phyloP scores from a whole-genome alignment of 2,797 vertebrate genomes.

The Ceryle rudis region DNA sequence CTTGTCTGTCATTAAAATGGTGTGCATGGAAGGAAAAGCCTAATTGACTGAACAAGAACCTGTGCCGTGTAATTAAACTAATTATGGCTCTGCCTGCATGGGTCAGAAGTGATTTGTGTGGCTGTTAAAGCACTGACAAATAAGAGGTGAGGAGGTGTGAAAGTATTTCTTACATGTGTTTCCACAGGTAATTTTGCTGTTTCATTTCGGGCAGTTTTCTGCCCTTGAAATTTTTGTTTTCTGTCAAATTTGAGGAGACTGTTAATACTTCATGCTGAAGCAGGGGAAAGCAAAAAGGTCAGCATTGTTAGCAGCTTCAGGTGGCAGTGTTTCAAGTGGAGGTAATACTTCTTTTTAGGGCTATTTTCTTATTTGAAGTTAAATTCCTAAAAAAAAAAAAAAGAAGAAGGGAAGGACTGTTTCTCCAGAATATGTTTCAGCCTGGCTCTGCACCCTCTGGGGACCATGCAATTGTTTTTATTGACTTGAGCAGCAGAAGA shows the following conservation, averaged over 20 bases:
- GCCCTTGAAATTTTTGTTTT: slow-evolving; percentile 2
- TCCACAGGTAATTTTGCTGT: background rate
- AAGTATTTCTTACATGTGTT: background rate
- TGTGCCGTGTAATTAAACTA: slow-evolving; percentile 14
- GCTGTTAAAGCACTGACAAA: slow-evolving; percentile 12
- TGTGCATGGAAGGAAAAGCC: slow-evolving; percentile 21
- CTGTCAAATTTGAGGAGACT: slow-evolving; percentile 20
- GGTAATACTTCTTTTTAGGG: background rate
- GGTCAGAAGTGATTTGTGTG: slow-evolving; percentile 33
- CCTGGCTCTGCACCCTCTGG: background rate
- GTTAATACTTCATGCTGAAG: background rate
- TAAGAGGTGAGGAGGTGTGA: background rate
- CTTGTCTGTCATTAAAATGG: slow-evolving; percentile 50
- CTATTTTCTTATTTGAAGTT: background rate
- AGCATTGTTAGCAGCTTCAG: background rate
- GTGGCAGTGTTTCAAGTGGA: background rate
- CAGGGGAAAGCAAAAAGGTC: slow-evolving; percentile 25
- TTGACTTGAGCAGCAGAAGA: background rate
- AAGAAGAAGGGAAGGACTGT: background rate
- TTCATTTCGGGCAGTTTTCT: background rate
- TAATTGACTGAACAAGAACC: slow-evolving; percentile 62
- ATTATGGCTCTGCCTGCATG: slow-evolving; percentile 44
- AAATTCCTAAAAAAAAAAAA: background rate
- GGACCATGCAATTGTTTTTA: background rate
- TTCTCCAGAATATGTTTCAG: background rate